A percentile compares a stretch with the other conserved stretches of the same genome.
Evolutionary conservation across 2,113 vertebrate species (phyloP).

Genomic region (Burhinus oedicnemus): DNA sequence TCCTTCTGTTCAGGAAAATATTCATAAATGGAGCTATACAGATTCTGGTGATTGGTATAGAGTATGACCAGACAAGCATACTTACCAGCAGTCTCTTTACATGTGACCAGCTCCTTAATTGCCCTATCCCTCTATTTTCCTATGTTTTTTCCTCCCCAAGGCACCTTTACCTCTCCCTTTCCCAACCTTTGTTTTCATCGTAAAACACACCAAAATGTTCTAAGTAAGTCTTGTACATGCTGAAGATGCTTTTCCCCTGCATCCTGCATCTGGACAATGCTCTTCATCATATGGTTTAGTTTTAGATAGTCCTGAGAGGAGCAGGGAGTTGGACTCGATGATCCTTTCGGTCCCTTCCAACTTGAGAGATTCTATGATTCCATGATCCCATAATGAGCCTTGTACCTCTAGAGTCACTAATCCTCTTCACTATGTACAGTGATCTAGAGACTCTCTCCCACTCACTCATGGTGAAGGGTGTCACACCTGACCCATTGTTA

Average conservation of each 20-base stretch:
- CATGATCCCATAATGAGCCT: neutral
- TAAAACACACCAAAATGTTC: neutral
- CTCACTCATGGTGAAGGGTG: neutral
- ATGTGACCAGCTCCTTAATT: neutral
- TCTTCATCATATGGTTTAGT: neutral
- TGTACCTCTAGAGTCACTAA: neutral
- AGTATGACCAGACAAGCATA: neutral
- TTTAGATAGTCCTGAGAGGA: neutral
- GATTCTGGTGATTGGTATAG: neutral
- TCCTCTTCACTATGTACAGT: neutral
- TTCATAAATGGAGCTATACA: neutral
- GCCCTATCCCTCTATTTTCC: neutral
- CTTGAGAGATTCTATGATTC: neutral
- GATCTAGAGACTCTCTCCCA: neutral
- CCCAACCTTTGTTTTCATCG: neutral
- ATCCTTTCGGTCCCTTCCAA: neutral
- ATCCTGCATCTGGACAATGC: neutral
- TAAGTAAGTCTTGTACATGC: neutral
- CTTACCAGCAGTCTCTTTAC: neutral
- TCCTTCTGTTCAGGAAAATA: neutral
- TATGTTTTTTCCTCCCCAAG: neutral
- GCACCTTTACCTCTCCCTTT: neutral
- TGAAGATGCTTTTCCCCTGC: neutral
- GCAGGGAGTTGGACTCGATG: neutral
- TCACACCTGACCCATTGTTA: too few species aligned